phyloP scores from a whole-genome alignment of 1,140 invertebrate species.

The Apis laboriosa region DNA sequence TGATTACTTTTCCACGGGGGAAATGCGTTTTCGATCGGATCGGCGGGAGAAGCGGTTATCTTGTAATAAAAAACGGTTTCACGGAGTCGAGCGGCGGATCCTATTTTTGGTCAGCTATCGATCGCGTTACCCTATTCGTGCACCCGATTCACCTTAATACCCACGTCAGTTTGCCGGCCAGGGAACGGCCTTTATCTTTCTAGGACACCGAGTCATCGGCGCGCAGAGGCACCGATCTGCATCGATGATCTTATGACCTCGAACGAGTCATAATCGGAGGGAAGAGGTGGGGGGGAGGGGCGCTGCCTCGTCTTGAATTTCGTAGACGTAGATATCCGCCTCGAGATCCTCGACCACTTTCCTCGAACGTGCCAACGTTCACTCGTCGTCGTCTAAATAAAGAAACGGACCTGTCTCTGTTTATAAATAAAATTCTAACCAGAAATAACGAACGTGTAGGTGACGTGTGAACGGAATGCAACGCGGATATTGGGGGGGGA shows the following conservation, averaged over 20 bases:
- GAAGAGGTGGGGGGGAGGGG: neutral
- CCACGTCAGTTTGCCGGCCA: constrained; percentile 50
- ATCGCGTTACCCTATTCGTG: constrained; percentile 55
- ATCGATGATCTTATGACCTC: constrained; percentile 66
- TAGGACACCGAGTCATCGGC: constrained; percentile 66
- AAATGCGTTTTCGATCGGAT: neutral
- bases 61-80: constrained; percentile 12
- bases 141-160: constrained; percentile 60
- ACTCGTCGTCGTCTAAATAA: constrained; percentile 10
- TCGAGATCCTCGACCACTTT: neutral
- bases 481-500: neutral
- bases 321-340: constrained; percentile 5
- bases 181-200: constrained; percentile 67
- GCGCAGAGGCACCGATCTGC: constrained; percentile 58
- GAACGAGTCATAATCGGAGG: constrained; percentile 4
- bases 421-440: constrained; percentile 18
- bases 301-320: constrained; percentile 47
- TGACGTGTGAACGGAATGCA: neutral
- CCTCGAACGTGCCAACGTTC: neutral
- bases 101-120: constrained; percentile 65
- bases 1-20: neutral
- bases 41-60: neutral
- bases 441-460: neutral
- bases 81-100: constrained; percentile 45
- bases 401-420: neutral